These are phyloP conservation scores for Mirza zaza DNA, from an alignment of 2,113 vertebrate genomes.

Conservation along the genomic window DNA sequence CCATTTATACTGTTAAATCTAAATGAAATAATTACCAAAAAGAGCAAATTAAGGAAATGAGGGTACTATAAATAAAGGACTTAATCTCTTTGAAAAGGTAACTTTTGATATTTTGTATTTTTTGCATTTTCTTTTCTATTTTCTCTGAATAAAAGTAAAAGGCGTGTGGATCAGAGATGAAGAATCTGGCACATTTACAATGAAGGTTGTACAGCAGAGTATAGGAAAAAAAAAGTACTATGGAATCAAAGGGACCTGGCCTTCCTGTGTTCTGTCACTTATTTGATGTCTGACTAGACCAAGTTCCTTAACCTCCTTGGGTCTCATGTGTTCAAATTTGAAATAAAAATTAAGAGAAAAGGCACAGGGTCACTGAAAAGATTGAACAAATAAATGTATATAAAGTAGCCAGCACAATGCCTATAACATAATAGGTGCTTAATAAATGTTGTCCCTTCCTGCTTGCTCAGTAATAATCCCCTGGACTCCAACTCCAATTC, in stretches of 20 bases:
- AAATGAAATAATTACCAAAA: conserved; percentile 37
- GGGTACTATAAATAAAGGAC: not conserved
- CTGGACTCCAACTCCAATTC: not conserved
- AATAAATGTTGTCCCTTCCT: not conserved
- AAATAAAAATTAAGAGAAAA: not conserved
- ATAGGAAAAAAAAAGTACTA: not conserved
- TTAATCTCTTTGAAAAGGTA: not conserved
- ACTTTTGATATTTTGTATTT: not conserved
- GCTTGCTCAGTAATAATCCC: not conserved
- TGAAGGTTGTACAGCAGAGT: not conserved
- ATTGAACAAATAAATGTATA: not conserved
- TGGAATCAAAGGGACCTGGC: not conserved
- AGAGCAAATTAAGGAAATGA: not conserved
- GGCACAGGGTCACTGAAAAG: not conserved
- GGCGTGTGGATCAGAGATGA: not conserved
- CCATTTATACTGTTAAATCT: not conserved
- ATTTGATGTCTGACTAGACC: not conserved
- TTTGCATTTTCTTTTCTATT: not conserved
- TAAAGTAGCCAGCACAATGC: not conserved
- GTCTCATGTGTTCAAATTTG: conserved; percentile 6
- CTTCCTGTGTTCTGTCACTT: not conserved
- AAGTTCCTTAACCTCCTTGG: not conserved
- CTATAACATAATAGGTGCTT: not conserved
- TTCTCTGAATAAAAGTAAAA: conserved; percentile 1
- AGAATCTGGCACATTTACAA: not conserved